Conservation (phyloP, 2,113 vertebrate genomes). For the Phalacrocorax pelagicus region DNA sequence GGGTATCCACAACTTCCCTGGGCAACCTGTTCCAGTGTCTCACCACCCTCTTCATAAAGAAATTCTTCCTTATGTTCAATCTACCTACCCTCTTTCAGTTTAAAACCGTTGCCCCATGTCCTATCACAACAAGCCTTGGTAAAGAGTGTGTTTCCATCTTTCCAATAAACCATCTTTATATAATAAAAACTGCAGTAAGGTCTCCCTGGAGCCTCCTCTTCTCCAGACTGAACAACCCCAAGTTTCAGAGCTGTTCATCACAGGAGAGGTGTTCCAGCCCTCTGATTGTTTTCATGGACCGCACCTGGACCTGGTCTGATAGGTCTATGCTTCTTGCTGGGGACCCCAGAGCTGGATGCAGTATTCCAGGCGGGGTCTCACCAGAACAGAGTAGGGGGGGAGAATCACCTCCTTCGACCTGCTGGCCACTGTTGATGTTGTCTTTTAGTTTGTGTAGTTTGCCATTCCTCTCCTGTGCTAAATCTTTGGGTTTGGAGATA, state of each 20-base stretch:
- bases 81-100: not conserved
- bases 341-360: not conserved
- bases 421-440: not conserved
- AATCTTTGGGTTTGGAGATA: not conserved
- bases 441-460: not conserved
- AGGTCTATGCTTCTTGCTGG: not conserved
- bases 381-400: not conserved
- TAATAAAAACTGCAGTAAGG: not conserved
- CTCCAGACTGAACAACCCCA: not conserved
- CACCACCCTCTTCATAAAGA: not conserved
- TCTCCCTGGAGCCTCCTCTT: not conserved
- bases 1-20: not conserved
- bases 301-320: not conserved
- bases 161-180: not conserved
- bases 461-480: not conserved
- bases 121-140: not conserved
- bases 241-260: not conserved
- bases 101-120: not conserved
- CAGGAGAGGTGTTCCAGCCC: not conserved
- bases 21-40: not conserved
- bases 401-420: fast-evolving
- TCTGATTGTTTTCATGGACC: not conserved
- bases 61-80: not conserved
- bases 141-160: not conserved
- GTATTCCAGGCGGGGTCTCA: not conserved